Conservation (phyloP, 2,113 vertebrate species). For the Pardalotus punctatus region DNA sequence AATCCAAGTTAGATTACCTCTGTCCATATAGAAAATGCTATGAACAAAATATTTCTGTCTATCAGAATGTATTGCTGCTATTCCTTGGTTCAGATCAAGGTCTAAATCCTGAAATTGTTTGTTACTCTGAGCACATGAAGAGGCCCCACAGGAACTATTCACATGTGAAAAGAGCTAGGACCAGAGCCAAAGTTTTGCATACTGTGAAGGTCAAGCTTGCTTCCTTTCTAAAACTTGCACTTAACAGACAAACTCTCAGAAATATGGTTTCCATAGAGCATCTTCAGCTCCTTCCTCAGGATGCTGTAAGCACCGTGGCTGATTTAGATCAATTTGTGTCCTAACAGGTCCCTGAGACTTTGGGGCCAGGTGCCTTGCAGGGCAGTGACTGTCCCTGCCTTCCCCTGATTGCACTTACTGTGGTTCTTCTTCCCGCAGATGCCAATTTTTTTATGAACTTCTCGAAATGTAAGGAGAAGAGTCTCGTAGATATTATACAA, state of each 20-base stretch:
- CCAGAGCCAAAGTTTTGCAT: slow-evolving; percentile 37
- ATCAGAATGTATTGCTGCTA: neutral
- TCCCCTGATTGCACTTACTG: neutral
- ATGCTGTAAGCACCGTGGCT: rapidly evolving
- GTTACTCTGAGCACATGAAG: slow-evolving; percentile 59
- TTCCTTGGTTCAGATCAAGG: slow-evolving; percentile 10
- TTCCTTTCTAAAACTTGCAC: neutral
- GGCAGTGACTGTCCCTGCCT: neutral
- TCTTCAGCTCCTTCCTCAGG: neutral
- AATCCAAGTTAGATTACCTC: neutral
- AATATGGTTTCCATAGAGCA: neutral
- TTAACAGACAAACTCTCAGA: neutral
- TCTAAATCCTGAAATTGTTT: slow-evolving; percentile 39
- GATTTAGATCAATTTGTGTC: neutral
- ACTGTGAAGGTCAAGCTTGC: slow-evolving; percentile 38
- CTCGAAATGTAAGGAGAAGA: neutral
- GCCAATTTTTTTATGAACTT: neutral
- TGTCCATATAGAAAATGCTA: neutral
- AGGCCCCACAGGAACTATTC: slow-evolving; percentile 53
- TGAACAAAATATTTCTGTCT: neutral
- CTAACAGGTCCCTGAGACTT: neutral
- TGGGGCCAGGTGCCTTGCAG: rapidly evolving
- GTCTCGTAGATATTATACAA: neutral
- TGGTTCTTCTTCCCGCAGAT: neutral
- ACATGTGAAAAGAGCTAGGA: slow-evolving; percentile 61